Base-by-base conservation (phyloP, 2,113 vertebrate species). In the Upupa epops region DNA sequence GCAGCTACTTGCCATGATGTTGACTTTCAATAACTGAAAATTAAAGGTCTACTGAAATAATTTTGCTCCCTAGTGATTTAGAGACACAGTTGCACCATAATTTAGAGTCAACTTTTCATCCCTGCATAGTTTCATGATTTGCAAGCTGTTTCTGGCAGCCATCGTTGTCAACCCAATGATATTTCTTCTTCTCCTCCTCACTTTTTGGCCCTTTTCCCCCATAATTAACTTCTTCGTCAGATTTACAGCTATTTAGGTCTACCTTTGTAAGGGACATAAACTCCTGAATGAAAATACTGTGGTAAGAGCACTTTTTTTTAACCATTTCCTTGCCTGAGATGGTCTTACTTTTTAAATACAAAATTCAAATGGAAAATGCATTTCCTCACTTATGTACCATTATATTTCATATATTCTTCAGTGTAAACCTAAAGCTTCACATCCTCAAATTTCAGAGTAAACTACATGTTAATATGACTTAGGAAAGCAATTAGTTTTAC, bases 121-220 rank as follows among this genome's bases (percentile, higher is more conserved):
- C 93, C 84, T 1, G 46, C 54, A 18, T 61, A 96, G 86, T 95
- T 94, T 92, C 79, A 93, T 97, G 96, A 97, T 98, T 97, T 98
- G 97, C 96, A 97, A 97, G 89, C 95, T 94, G 84, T 97, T 97
- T 97, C 96, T 97, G 97, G 94, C 95, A 97, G 94, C 94, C 92
- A 72, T 95, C 6, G 34, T 95, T 84, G 81, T 94, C 91, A 96
- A 95, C 95, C 78, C 89, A 94, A 82, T 95, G 95, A 91, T 96
- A 97, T 96, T 96, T 96, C 95, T 96, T 97, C 91, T 93, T 91
- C 84, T 94, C 72, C 75, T 87, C 87, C 46, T 94, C 91, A 79
- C 83, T 94, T 84, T 97, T 97, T 97, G 97, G 89, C 90, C 89
- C 90, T 90, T 89, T 87, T 89, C 93, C 88, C 88, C 96, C 91